Conservation (phyloP, 1,140 invertebrate species). For the Drosophila asahinai region DNA sequence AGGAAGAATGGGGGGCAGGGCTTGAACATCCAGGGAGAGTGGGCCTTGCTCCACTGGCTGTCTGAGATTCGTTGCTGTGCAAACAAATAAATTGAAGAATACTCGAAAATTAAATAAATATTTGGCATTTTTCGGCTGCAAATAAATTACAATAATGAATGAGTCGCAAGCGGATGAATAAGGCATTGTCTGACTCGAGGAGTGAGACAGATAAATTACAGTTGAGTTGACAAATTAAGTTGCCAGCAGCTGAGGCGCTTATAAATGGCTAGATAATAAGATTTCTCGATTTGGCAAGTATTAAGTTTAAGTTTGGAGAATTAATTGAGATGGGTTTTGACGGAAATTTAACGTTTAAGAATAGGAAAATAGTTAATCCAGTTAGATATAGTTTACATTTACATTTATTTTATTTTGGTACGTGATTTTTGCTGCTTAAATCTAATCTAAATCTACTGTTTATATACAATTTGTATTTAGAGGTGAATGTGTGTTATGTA, state of each 20-base stretch:
- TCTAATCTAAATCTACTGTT: too few species aligned
- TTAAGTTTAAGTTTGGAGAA: slow-evolving; percentile 1
- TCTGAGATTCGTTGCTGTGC: slow-evolving; percentile 57
- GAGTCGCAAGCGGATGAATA: slow-evolving; percentile 37
- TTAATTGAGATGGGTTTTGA: slow-evolving; percentile 2
- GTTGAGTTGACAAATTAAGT: slow-evolving; percentile 79
- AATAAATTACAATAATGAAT: slow-evolving; percentile 84
- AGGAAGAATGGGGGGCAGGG: not conserved
- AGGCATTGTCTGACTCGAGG: slow-evolving; percentile 16
- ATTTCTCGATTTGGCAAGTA: slow-evolving; percentile 27
- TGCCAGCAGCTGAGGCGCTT: slow-evolving; percentile 35
- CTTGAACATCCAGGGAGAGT: slow-evolving; percentile 14
- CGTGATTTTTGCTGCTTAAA: too few species aligned
- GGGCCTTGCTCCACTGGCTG: slow-evolving; percentile 15
- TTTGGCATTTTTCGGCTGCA: slow-evolving; percentile 78
- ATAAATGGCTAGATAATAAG: slow-evolving; percentile 47
- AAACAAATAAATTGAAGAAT: slow-evolving; percentile 84
- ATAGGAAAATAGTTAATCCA: too few species aligned
- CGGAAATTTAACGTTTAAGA: too few species aligned
- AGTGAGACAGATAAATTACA: slow-evolving; percentile 77
- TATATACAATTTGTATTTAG: too few species aligned
- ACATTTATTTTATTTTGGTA: too few species aligned
- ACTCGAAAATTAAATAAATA: slow-evolving; percentile 82
- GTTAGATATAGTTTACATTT: too few species aligned
- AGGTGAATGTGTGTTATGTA: too few species aligned